These are phyloP conservation scores for Neuroterus valhalla DNA, from an alignment of 1,140 invertebrate species.

Conservation along the genomic window DNA sequence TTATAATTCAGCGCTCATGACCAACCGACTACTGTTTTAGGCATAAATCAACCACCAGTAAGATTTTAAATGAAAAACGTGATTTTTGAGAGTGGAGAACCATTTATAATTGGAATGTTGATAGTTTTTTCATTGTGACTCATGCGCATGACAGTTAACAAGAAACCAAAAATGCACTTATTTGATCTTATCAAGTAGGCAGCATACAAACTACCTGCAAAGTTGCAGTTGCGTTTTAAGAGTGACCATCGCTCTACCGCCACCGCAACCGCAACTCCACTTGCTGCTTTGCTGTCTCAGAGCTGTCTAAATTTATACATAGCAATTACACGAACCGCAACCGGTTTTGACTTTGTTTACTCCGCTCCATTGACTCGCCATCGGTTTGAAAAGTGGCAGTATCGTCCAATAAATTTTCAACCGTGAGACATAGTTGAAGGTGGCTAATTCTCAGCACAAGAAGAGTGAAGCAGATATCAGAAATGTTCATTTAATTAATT, in stretches of 20 bases:
- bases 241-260: conserved; percentile 13
- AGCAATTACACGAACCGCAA: conserved; percentile 58
- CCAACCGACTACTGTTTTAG: no score
- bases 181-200: background rate
- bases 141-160: background rate
- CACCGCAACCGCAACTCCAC: conserved; percentile 19
- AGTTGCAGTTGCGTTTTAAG: conserved; percentile 15
- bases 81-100: no score
- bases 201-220: background rate
- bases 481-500: no score
- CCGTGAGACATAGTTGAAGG: background rate
- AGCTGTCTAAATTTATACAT: conserved; percentile 59
- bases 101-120: no score
- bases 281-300: conserved; percentile 36
- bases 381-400: conserved; percentile 38
- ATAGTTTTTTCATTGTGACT: no score
- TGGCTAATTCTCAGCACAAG: background rate
- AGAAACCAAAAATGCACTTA: background rate
- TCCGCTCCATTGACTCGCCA: conserved; percentile 56
- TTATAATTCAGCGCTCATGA: no score
- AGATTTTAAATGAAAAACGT: no score
- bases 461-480: background rate
- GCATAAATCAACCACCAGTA: no score
- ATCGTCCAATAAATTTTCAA: conserved; percentile 45
- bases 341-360: conserved; percentile 58